These are phyloP conservation scores for Artemisiospiza belli DNA, from an alignment of 2,113 vertebrate species.

Conservation along the genomic window DNA sequence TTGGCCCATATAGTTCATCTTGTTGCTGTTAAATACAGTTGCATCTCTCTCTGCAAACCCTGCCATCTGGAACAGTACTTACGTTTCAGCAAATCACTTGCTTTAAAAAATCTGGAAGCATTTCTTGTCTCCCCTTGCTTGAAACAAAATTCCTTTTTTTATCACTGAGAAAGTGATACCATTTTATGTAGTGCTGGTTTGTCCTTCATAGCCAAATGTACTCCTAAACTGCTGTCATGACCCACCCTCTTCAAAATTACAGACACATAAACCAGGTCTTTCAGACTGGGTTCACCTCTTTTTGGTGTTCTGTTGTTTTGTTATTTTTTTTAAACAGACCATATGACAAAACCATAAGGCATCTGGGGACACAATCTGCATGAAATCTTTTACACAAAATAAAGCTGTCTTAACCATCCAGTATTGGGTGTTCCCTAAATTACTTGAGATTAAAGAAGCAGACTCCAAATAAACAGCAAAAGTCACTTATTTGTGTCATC, in stretches of 20 bases:
- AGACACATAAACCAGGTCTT: background rate
- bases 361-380: conserved; percentile 2
- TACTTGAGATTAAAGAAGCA: conserved; percentile 4
- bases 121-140: background rate
- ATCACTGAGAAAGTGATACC: background rate
- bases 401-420: conserved; percentile 13
- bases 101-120: background rate
- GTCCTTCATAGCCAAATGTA: background rate
- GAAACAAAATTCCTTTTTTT: background rate
- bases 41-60: background rate
- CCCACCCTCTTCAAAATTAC: background rate
- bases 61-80: conserved; percentile 24
- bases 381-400: conserved; percentile 37
- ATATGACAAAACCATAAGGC: background rate
- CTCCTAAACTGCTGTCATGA: background rate
- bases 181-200: background rate
- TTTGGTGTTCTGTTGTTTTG: background rate
- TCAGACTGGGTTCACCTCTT: background rate
- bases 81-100: background rate
- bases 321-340: background rate
- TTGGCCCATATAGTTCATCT: conserved; percentile 18
- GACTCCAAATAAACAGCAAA: conserved; percentile 8
- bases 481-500: background rate
- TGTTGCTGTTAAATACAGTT: conserved; percentile 27
- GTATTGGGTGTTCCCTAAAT: background rate